Conservation (phyloP, 92 coral and sea anemone species). For the Scolanthus callimorphus region DNA sequence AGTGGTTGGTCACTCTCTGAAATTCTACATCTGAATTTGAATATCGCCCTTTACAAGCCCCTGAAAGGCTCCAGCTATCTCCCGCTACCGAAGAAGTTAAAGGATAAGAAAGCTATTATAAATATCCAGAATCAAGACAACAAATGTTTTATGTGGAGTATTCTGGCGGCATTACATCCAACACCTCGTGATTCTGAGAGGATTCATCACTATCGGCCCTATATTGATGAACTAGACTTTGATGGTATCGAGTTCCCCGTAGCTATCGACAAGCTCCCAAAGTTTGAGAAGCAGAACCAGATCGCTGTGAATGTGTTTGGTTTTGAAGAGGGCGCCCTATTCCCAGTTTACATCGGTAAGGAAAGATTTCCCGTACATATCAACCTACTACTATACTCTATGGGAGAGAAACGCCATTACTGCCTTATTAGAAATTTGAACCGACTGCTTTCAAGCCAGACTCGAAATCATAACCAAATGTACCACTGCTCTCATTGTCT, state of each 20-base stretch:
- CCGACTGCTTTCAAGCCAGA: no score
- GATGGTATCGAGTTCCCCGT: conserved; percentile 37
- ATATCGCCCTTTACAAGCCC: conserved; percentile 18
- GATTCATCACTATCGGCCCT: conserved; percentile 18
- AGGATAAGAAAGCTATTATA: conserved; percentile 43
- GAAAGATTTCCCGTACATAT: conserved; percentile 2
- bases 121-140: conserved; percentile 34
- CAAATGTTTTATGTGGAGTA: conserved; percentile 35
- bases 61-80: conserved; percentile 7
- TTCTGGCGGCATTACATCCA: conserved; percentile 17
- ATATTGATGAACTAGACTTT: conserved; percentile 20
- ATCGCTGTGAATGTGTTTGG: conserved; percentile 15
- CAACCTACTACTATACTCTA: conserved; percentile 13
- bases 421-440: conserved; percentile 10
- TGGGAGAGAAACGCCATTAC: conserved; percentile 18
- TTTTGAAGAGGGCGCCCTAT: no score
- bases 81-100: conserved; percentile 23
- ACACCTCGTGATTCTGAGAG: not conserved
- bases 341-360: conserved; percentile 15
- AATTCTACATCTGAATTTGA: conserved; percentile 11
- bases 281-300: conserved; percentile 20
- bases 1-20: conserved; percentile 16
- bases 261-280: conserved; percentile 1
- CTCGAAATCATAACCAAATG: not conserved
- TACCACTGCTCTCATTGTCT: conserved; percentile 31